phyloP scores from a whole-genome alignment of 37 sponge, comb jelly and placozoan species.

The Halichondria panicea region DNA sequence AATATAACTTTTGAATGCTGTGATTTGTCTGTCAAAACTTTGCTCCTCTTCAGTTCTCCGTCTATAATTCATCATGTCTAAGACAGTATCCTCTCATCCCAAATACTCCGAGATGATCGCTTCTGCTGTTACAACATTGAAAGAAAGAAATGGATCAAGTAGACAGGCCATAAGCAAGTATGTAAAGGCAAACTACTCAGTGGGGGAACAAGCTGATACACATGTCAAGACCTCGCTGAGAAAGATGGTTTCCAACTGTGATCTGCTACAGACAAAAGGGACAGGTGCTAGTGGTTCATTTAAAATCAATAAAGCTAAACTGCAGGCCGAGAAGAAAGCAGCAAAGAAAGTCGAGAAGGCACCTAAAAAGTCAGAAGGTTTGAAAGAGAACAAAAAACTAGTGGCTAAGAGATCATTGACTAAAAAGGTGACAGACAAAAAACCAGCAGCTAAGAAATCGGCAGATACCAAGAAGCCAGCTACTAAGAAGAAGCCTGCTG shows the following conservation, averaged over 20 bases:
- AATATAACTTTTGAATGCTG: no score
- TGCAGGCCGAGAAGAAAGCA: no score
- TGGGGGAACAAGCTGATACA: constrained; percentile 44
- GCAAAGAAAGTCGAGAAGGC: no score
- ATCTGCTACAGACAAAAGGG: constrained; percentile 82
- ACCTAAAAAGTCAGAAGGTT: no score
- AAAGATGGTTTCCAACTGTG: constrained; percentile 53
- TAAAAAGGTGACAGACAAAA: no score
- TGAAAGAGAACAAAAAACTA: no score
- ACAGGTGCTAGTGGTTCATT: constrained; percentile 87
- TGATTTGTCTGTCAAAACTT: no score
- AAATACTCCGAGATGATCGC: constrained; percentile 85
- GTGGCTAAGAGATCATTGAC: no score
- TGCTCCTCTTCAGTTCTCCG: no score
- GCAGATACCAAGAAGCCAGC: no score
- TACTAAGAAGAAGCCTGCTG: constrained; percentile 47
- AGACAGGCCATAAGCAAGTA: constrained; percentile 88
- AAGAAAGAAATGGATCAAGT: constrained; percentile 78
- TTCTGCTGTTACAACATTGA: constrained; percentile 65
- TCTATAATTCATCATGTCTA: constrained; percentile 53
- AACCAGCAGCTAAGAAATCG: no score
- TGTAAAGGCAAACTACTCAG: constrained; percentile 82
- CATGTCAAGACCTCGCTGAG: constrained; percentile 80
- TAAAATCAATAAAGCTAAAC: no score
- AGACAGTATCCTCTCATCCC: constrained; percentile 75